A percentile compares a stretch with the other conserved stretches of the same genome.
Conservation (phyloP, 64 coral and sea anemone genomes). For the Stichodactyla mertensii region DNA sequence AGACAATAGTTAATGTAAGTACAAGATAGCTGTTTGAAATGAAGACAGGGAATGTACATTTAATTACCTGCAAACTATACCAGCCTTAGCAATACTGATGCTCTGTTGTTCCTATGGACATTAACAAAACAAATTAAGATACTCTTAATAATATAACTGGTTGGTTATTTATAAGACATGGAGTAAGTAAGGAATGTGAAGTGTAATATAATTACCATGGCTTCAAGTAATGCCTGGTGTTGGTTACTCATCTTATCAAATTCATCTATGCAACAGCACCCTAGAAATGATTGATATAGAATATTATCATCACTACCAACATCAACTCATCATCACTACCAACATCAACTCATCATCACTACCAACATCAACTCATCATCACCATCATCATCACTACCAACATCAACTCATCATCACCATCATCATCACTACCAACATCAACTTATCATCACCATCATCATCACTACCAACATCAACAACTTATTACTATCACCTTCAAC, state of each 20-base stretch:
- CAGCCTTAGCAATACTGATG: slow-evolving; percentile 98
- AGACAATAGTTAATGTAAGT: no score
- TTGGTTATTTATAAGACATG: not conserved
- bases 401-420: not conserved
- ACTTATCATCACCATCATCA: not conserved
- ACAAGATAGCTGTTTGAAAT: no score
- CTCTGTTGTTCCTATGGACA: slow-evolving; percentile 79
- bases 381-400: not conserved
- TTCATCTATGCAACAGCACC: slow-evolving; percentile 98
- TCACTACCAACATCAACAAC: not conserved
- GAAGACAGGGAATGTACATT: no score
- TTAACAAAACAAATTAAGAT: not conserved
- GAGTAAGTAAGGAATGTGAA: not conserved
- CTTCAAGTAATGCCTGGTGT: slow-evolving; percentile 94
- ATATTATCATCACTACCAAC: not conserved
- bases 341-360: not conserved
- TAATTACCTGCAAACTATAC: slow-evolving; percentile 86
- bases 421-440: not conserved
- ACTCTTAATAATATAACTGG: no score
- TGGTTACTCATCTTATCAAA: slow-evolving; percentile 99
- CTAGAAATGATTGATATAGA: not conserved
- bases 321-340: not conserved
- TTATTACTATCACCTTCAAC: not conserved
- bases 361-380: not conserved
- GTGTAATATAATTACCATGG: slow-evolving; percentile 57